phyloP scores from a whole-genome alignment of 2,797 vertebrate species.

The Pangasius macronema region DNA sequence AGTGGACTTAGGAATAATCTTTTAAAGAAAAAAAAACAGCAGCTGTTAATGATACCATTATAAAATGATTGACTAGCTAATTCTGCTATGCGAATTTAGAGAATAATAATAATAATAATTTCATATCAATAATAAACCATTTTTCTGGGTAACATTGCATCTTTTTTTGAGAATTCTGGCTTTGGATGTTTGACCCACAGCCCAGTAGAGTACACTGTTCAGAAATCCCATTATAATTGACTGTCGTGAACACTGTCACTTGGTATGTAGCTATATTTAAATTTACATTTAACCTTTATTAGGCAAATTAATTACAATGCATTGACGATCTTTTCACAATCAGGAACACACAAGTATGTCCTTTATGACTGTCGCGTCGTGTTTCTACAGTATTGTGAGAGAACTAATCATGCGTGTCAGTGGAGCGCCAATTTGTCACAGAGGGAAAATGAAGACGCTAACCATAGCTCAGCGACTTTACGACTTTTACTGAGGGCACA shows the following conservation, averaged over 20 bases:
- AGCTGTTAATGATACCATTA: slow-evolving; percentile 14
- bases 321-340: not conserved
- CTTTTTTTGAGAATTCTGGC: not conserved
- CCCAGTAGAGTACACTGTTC: not conserved
- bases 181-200: not conserved
- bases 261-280: not conserved
- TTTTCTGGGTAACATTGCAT: too few species aligned
- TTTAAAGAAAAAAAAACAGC: not conserved
- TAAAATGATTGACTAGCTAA: slow-evolving; percentile 21
- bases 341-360: not conserved
- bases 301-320: not conserved
- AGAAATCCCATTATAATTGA: not conserved
- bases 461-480: not conserved
- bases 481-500: not conserved
- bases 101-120: not conserved
- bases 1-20: not conserved
- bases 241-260: not conserved
- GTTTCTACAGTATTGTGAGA: too few species aligned
- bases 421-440: too few species aligned
- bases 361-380: too few species aligned
- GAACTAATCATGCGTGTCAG: too few species aligned
- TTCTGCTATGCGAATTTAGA: not conserved
- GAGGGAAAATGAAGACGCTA: not conserved
- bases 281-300: not conserved
- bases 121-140: not conserved